Percentiles rank a stretch among this genome's conserved stretches.
Conservation (phyloP, 1,140 invertebrate species). For the Drosophila baimaii region DNA sequence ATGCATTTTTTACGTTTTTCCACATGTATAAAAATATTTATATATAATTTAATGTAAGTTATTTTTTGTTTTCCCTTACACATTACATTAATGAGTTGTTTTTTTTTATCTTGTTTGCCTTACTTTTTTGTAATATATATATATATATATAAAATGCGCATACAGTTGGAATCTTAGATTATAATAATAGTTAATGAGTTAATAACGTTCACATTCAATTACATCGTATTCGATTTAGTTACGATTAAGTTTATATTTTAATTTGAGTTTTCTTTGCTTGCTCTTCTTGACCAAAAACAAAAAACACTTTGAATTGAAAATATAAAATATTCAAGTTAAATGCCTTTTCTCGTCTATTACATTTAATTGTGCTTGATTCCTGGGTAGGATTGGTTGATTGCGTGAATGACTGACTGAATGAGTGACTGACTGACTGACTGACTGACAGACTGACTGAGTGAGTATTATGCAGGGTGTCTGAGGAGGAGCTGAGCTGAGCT, state of each 20-base stretch:
- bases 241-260: constrained; percentile 51
- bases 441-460: constrained; percentile 14
- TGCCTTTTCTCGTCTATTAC: constrained; percentile 47
- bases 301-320: constrained; percentile 53
- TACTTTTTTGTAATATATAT: no score
- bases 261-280: constrained; percentile 19
- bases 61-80: constrained; percentile 64
- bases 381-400: constrained; percentile 32
- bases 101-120: constrained; percentile 33
- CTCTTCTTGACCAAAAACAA: constrained; percentile 17
- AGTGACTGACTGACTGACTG: constrained; percentile 14
- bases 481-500: constrained; percentile 41
- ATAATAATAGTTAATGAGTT: constrained; percentile 67
- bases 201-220: constrained; percentile 70
- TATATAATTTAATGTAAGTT: constrained; percentile 74
- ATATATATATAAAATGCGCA: constrained; percentile 52
- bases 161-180: constrained; percentile 59
- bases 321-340: constrained; percentile 68
- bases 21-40: constrained; percentile 80
- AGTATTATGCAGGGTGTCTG: constrained; percentile 57
- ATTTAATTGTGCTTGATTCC: constrained; percentile 48
- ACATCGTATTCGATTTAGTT: constrained; percentile 54
- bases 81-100: constrained; percentile 79
- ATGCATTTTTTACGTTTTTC: constrained; percentile 38
- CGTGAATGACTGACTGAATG: constrained; percentile 16